A percentile compares a stretch with the other conserved stretches of the same genome.
These are phyloP conservation scores for Strix uralensis DNA, from an alignment of 2,113 vertebrate species.

Conservation along the genomic window DNA sequence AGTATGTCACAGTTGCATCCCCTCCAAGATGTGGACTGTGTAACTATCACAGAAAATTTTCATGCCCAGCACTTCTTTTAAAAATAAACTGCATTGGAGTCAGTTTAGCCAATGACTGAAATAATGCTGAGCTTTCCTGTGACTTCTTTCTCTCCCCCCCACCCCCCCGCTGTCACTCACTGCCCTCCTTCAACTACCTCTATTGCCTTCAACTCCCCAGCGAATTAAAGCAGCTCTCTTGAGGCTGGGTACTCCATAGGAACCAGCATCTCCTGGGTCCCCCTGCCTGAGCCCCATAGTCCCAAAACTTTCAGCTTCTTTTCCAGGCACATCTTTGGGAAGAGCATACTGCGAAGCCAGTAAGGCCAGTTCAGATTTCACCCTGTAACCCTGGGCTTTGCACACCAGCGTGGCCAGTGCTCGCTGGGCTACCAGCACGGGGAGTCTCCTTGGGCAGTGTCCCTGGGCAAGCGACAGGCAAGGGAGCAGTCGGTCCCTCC, in stretches of 20 bases:
- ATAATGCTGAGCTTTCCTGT: neutral
- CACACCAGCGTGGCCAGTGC: fast-evolving
- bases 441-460: neutral
- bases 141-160: neutral
- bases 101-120: neutral
- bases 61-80: neutral
- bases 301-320: neutral
- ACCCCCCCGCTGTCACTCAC: too few species aligned
- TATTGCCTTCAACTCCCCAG: neutral
- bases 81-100: neutral
- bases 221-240: neutral
- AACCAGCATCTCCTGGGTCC: neutral
- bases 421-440: neutral
- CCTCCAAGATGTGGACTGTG: neutral
- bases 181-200: neutral
- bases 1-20: neutral
- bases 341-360: neutral
- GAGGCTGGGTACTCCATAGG: neutral
- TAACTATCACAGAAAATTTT: neutral
- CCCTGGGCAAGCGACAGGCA: neutral
- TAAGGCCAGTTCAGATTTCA: neutral
- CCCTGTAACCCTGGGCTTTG: neutral
- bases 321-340: neutral
- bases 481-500: neutral
- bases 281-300: neutral